Base-by-base conservation (phyloP, 1,140 invertebrate species). In the Diprion similis region DNA sequence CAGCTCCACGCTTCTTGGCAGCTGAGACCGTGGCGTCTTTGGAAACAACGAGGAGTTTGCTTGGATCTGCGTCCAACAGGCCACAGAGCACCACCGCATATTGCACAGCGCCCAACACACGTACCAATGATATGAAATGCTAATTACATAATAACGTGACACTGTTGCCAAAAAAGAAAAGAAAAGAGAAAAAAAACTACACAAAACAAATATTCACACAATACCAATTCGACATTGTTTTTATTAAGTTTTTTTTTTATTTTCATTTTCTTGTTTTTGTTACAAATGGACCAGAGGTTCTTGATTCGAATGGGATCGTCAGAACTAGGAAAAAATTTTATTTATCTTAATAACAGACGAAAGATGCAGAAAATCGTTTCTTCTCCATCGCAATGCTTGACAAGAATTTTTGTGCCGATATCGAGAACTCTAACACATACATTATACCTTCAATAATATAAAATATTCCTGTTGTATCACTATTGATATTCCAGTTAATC, bases 1-100 rank as follows among this genome's bases (percentile, higher is more conserved):
- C 71, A 81, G 76, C 70, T 75, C 76, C 19, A 48, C 70, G 69
- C 76, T 79, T 73, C 74, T 71, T 47, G n/a, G 46, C 71, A 66
- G 71, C 66, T 73, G 48, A 70, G 51, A 66, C 2, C 67, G 24
- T 37, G 24, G 6, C 24, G 24, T 13, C 51, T 8, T 17, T 59
- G n/a, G 51, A 17, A 59, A 37, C 24, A 3, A 59, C 51, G 6
- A 59, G 51, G 51, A 59, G 51, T 59, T 8, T 13, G 51, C 51
- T 59, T 17, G 51, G 51, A 59, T 59, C 51, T 59, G 51, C 51
- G 51, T 59, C 51, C 51, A 17, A 59, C 11, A 59, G 51, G 51
- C 51, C 51, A 59, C n/a, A 59, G 51, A 6, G 9, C 51, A 59
- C 51, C 51, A 59, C 51, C 51, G 51, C 51, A 59, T 59, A 59